phyloP scores from a whole-genome alignment of 1,140 invertebrate genomes.

The Sycophaga agraensis region DNA sequence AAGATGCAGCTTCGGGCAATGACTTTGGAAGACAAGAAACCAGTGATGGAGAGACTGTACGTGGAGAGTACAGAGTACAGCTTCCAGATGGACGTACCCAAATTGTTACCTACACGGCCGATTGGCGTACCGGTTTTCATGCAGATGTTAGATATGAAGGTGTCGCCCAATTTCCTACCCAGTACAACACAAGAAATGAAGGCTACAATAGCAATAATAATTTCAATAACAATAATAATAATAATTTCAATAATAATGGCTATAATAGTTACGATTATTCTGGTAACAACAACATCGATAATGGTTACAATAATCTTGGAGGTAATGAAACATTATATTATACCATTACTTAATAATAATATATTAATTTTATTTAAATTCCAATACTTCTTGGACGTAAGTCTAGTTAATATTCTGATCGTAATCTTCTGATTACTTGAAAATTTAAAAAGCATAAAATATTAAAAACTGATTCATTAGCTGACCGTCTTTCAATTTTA shows the following conservation, averaged over 20 bases:
- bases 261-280: slow-evolving; percentile 33
- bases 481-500: no score
- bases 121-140: slow-evolving; percentile 76
- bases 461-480: no score
- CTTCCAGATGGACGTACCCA: slow-evolving; percentile 74
- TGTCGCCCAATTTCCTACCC: slow-evolving; percentile 66
- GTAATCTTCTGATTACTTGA: no score
- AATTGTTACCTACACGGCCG: slow-evolving; percentile 75
- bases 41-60: slow-evolving; percentile 71
- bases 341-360: neutral
- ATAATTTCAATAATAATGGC: slow-evolving; percentile 2
- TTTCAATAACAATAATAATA: slow-evolving; percentile 29
- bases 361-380: neutral
- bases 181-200: slow-evolving; percentile 42
- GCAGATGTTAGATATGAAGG: slow-evolving; percentile 79
- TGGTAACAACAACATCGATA: neutral
- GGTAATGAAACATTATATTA: neutral
- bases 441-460: no score
- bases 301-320: neutral
- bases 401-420: no score
- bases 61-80: slow-evolving; percentile 73
- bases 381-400: no score
- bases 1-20: slow-evolving; percentile 71
- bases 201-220: slow-evolving; percentile 38
- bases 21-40: slow-evolving; percentile 71